Conservation (phyloP, 2,797 vertebrate genomes). For the Chrysocyon brachyurus region DNA sequence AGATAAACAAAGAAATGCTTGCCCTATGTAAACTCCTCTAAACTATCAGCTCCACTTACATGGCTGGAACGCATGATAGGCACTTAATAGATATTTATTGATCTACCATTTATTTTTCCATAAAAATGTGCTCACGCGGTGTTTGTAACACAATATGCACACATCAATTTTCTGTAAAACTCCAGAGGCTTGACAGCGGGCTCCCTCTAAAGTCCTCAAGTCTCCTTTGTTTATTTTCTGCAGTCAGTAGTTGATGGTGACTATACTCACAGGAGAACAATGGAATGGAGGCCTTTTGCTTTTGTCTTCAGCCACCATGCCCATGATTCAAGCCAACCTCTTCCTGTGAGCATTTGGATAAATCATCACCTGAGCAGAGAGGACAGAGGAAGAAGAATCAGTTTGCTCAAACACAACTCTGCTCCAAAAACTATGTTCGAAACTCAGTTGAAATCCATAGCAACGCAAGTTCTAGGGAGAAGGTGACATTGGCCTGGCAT, state of each 20-base stretch:
- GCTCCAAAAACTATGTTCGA: neutral
- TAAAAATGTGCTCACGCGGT: neutral
- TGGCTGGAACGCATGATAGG: neutral
- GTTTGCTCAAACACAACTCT: neutral
- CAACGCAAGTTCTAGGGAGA: neutral
- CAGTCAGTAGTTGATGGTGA: neutral
- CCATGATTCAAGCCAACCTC: neutral
- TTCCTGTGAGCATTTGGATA: neutral
- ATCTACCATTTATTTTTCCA: slow-evolving; percentile 43
- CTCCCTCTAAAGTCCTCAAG: neutral
- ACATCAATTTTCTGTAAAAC: slow-evolving; percentile 27
- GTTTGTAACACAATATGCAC: neutral
- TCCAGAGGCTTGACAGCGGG: neutral
- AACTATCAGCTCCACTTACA: neutral
- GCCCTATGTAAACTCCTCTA: slow-evolving; percentile 28
- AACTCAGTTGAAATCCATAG: neutral
- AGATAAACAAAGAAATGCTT: slow-evolving; percentile 40
- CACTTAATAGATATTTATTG: slow-evolving; percentile 65
- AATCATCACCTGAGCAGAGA: neutral
- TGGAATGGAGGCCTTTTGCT: neutral
- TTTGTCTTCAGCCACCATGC: neutral
- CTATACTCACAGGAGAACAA: neutral
- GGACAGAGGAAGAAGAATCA: neutral
- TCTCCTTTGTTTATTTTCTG: neutral
- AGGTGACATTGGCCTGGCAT: neutral